phyloP scores from a whole-genome alignment of 64 coral and sea anemone genomes.

The Dendrophyllia cribrosa region DNA sequence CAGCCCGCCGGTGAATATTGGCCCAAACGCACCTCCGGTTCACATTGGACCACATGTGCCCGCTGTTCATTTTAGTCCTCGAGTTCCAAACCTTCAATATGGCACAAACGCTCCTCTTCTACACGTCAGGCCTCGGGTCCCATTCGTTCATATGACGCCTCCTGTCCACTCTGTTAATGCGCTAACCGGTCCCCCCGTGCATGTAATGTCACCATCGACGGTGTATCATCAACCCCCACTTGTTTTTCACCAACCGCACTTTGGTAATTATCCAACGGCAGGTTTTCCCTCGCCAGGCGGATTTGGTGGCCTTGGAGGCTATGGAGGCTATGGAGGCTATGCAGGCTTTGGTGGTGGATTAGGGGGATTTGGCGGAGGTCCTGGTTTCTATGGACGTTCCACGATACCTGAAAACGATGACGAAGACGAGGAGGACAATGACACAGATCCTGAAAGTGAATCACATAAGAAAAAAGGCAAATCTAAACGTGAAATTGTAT shows the following conservation, averaged over 20 bases:
- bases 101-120: constrained; percentile 97
- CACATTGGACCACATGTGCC: constrained; percentile 98
- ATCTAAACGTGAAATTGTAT: constrained; percentile 58
- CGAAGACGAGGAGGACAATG: constrained; percentile 43
- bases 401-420: constrained; percentile 69
- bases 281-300: background rate
- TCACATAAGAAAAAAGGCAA: constrained; percentile 12
- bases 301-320: constrained; percentile 27
- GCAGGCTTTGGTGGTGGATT: constrained; percentile 46
- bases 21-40: constrained; percentile 97
- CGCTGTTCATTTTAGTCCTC: constrained; percentile 91
- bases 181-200: constrained; percentile 88
- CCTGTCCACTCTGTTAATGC: constrained; percentile 89
- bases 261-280: constrained; percentile 46
- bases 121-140: constrained; percentile 92
- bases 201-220: constrained; percentile 97
- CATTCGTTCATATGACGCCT: constrained; percentile 98
- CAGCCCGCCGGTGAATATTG: constrained; percentile 97
- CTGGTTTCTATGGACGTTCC: constrained; percentile 60
- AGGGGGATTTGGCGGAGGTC: background rate
- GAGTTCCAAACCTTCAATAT: constrained; percentile 96
- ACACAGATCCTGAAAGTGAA: constrained; percentile 26
- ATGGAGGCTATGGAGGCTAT: too few relatives aligned
- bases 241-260: constrained; percentile 97
- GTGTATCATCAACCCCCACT: constrained; percentile 98